Evolutionary conservation across 2,797 vertebrate genomes (phyloP), one percentile per base, ranked within the genome.

Genomic region (Alfaro cultratus): DNA sequence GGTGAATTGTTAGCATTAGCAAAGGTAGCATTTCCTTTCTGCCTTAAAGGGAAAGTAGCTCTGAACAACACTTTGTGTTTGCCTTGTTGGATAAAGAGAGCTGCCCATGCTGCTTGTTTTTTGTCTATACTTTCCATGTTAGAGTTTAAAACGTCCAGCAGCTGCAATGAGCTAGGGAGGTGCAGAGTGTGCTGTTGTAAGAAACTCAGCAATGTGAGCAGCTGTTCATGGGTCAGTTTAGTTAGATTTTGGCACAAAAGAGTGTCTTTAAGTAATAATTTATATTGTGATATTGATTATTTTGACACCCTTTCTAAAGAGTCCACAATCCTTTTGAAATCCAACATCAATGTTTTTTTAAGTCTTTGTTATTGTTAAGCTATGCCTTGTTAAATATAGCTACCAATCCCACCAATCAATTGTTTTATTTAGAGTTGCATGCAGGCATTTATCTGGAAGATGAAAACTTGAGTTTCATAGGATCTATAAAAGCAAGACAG

Each of bases 401-500:
- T 64, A 9, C 18, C 34, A 2, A 49, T 49, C 5, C 60, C 29
- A 36, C 60, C 15, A 36, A 36, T 18, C 15, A 21, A 0, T 23
- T 23, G 47, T 51, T 71, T 46, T 71, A 13, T 43, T 16, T 43
- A 53, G 39, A 53, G 26, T 29, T 26, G 13, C 23, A 8, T 16
- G 31, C 51, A 46, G 73, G 31, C 26, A 75, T 23, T 34, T 75
- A 34, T n/a, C 41, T 71, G 8, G 1, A 45, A 45, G 70, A 81
- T 83, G 73, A 83, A 84, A 86, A 57, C 39, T 71, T 4, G 6
- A 79, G 79, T 90, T 92, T 89, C 76, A 82, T 79, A 75, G 57
- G 84, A 72, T 78, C 68, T 83, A 87, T 4, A 62, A 89, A 89
- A 80, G 70, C 78, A 83, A 81, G 83, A 43, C 83, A 78, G 68